Percentiles rank a stretch among this genome's conserved stretches.
phyloP scores from a whole-genome alignment of 35 echinoderm and acorn worm genomes.

The Acanthaster planci region DNA sequence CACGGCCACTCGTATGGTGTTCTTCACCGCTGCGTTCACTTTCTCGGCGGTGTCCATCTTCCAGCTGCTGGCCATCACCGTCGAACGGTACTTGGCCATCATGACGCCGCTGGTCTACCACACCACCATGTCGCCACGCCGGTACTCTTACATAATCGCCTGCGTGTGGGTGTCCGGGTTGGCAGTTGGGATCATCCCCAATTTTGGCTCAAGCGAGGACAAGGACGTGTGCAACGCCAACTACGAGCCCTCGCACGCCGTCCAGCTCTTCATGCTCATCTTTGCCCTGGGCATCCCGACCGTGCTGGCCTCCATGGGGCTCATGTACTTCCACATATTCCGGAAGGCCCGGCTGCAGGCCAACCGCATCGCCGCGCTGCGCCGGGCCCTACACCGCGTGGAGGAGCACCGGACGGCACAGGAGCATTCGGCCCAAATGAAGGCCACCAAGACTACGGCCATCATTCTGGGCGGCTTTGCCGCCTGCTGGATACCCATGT shows the following conservation, averaged over 20 bases:
- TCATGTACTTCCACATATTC: conserved; percentile 41
- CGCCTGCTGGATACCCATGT: conserved; percentile 27
- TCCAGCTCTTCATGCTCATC: conserved; percentile 14
- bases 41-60: conserved; percentile 39
- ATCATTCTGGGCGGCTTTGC: conserved; percentile 33
- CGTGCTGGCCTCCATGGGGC: background rate
- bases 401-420: background rate
- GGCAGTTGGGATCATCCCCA: background rate
- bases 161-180: conserved; percentile 6
- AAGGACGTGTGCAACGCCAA: background rate
- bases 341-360: conserved; percentile 26
- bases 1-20: conserved; percentile 19
- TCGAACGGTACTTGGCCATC: conserved; percentile 48
- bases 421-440: conserved; percentile 31
- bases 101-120: conserved; percentile 18
- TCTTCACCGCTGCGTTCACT: conserved; percentile 31
- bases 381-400: background rate
- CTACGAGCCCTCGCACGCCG: background rate
- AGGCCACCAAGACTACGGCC: conserved; percentile 35
- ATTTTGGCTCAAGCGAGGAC: background rate
- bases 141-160: conserved; percentile 1
- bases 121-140: background rate
- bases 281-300: background rate
- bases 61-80: conserved; percentile 39
- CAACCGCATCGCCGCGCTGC: conserved; percentile 18